These are phyloP conservation scores for Sebastes fasciatus DNA, from an alignment of 2,113 vertebrate genomes.

Conservation along the genomic window DNA sequence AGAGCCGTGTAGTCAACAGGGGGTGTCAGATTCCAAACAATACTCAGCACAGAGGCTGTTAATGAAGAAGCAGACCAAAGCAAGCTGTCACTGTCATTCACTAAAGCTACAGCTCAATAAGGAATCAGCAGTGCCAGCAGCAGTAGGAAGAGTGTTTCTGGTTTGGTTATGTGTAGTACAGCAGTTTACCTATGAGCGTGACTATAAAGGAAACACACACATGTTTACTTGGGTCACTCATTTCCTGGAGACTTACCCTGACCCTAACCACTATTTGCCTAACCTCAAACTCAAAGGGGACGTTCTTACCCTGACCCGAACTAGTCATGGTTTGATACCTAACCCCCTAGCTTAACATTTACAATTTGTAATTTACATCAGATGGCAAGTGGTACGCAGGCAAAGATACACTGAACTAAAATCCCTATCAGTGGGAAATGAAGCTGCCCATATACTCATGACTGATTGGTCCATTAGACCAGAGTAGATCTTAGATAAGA, in stretches of 20 bases:
- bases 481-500: not conserved
- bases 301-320: too few relatives aligned
- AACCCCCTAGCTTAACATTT: too few relatives aligned
- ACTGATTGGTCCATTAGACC: not conserved
- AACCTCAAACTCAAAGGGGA: too few relatives aligned
- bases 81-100: not conserved
- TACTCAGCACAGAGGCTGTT: not conserved
- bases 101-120: not conserved
- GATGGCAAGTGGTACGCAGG: not conserved
- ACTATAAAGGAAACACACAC: not conserved
- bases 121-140: not conserved
- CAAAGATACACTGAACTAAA: not conserved
- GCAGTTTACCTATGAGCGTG: not conserved
- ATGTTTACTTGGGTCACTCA: too few relatives aligned
- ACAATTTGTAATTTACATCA: not conserved
- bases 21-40: conserved; percentile 15
- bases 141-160: not conserved
- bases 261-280: too few relatives aligned
- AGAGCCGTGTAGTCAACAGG: not conserved
- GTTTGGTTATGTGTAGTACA: not conserved
- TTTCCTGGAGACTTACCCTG: too few relatives aligned
- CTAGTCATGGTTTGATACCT: too few relatives aligned
- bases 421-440: not conserved
- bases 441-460: not conserved
- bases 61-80: conserved; percentile 12